Evolutionary conservation across 2,113 vertebrate genomes (phyloP).

Genomic region (Triplophysa tibetana): DNA sequence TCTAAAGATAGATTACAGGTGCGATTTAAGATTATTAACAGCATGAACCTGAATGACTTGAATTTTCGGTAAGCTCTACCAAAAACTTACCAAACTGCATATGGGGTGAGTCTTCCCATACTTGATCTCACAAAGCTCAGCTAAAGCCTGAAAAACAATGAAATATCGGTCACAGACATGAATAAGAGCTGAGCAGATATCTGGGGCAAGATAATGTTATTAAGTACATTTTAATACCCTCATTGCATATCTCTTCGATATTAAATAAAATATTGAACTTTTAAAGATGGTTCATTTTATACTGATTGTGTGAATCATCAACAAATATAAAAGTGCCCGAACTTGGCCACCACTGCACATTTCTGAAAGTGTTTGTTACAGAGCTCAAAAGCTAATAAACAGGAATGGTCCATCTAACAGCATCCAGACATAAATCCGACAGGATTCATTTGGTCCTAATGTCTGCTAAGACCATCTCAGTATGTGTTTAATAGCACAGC

Average conservation of each 20-base stretch:
- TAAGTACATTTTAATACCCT: too few species aligned
- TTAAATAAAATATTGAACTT: too few species aligned
- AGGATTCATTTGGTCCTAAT: not conserved
- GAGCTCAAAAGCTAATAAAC: too few species aligned
- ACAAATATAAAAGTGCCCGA: not conserved
- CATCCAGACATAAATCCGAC: not conserved
- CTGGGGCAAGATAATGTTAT: too few species aligned
- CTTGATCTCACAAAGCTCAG: conserved; percentile 98
- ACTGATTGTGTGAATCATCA: too few species aligned
- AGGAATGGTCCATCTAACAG: not conserved
- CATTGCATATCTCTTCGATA: too few species aligned
- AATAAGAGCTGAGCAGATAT: not conserved
- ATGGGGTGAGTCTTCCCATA: conserved; percentile 95
- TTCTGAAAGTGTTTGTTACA: too few species aligned
- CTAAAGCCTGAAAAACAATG: conserved; percentile 83
- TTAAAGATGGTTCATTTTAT: too few species aligned
- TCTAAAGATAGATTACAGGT: conserved; percentile 66
- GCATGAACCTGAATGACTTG: not conserved
- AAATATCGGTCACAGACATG: conserved; percentile 46
- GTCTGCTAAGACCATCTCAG: not conserved
- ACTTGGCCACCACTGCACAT: too few species aligned
- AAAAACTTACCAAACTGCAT: conserved; percentile 90
- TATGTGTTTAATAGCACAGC: not conserved
- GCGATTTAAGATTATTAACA: not conserved
- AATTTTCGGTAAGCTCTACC: not conserved